Conservation (phyloP, 2,797 vertebrate genomes). For the Cercopithecus neglectus region DNA sequence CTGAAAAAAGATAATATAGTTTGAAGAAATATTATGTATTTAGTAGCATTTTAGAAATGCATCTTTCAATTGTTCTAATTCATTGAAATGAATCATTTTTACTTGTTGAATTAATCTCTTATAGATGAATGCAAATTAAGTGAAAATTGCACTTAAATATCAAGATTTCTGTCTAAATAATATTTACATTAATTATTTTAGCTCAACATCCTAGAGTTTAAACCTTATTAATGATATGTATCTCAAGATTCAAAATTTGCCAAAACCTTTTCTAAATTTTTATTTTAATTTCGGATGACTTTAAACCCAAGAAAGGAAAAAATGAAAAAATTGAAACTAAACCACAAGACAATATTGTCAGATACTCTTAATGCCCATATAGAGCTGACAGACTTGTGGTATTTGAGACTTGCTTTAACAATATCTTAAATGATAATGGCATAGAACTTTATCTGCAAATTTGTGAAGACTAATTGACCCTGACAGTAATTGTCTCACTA, state of each 20-base stretch:
- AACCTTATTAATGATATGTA: not conserved
- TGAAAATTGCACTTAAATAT: constrained; percentile 11
- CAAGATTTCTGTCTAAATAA: constrained; percentile 1
- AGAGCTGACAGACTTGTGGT: not conserved
- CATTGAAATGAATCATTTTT: not conserved
- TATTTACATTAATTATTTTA: constrained; percentile 11
- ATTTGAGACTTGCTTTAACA: not conserved
- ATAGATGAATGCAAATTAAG: not conserved
- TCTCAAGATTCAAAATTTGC: not conserved
- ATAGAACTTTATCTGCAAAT: constrained; percentile 22
- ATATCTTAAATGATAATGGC: not conserved
- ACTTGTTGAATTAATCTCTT: not conserved
- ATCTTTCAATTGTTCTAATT: not conserved
- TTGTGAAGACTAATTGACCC: constrained; percentile 34
- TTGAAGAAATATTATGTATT: constrained; percentile 1
- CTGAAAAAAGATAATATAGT: not conserved
- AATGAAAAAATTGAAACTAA: not conserved
- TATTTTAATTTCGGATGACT: constrained; percentile 25
- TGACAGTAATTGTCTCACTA: constrained; percentile 16
- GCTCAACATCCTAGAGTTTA: not conserved
- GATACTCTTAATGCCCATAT: not conserved
- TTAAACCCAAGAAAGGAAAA: not conserved
- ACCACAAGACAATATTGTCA: not conserved
- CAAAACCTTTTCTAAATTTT: not conserved
- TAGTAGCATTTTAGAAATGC: not conserved